These are phyloP conservation scores for Campylomormyrus numenius DNA, from an alignment of 2,113 vertebrate genomes.

Conservation along the genomic window DNA sequence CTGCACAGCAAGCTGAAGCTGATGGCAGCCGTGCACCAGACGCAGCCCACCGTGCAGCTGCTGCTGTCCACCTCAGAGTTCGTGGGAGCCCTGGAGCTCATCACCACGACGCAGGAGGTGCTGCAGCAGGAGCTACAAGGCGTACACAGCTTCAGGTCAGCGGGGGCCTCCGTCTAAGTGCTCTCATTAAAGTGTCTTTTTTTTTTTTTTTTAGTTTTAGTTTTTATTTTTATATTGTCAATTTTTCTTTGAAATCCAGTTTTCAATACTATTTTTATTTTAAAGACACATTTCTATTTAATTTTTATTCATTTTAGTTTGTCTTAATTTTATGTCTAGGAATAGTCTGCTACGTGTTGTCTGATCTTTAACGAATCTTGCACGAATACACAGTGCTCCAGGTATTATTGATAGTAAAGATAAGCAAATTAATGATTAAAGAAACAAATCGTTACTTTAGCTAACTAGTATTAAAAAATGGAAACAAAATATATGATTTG, in stretches of 20 bases:
- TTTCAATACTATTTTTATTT: background rate
- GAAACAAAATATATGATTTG: background rate
- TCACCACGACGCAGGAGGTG: constrained; percentile 94
- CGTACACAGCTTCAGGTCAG: constrained; percentile 90
- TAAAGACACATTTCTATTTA: background rate
- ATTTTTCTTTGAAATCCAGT: background rate
- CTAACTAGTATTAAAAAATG: background rate
- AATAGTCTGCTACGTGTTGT: background rate
- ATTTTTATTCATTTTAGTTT: background rate
- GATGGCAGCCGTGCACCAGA: constrained; percentile 97
- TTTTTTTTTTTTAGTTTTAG: background rate
- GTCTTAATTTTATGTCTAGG: background rate
- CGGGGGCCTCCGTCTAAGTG: background rate
- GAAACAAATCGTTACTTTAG: background rate
- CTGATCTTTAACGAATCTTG: background rate
- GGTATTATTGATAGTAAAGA: background rate
- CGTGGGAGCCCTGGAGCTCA: constrained; percentile 93
- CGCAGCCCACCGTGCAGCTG: constrained; percentile 96
- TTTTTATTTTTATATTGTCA: background rate
- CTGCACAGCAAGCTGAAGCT: constrained; percentile 89
- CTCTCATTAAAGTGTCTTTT: background rate
- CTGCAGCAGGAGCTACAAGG: constrained; percentile 97
- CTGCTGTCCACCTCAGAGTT: constrained; percentile 92
- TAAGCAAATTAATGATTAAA: background rate
- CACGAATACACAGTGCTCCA: background rate